Base-by-base conservation (phyloP, 2,797 vertebrate species). In the Urosaurus nigricauda region DNA sequence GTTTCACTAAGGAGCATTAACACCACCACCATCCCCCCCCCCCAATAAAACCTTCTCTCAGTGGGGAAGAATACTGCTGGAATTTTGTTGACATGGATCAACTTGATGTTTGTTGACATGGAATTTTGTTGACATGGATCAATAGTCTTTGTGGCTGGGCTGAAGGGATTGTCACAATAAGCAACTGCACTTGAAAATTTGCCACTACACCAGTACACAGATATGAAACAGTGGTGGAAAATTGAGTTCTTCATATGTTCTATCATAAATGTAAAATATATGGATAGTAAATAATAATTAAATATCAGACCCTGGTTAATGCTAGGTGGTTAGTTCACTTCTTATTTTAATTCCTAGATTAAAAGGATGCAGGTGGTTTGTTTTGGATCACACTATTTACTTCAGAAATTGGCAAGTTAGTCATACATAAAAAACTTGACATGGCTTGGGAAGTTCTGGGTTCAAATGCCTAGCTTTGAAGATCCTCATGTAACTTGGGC, bases 201-300 rank as follows among this genome's bases (percentile, higher is more conserved):
- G 11, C 24, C 63, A 29, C 26, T 65, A 19, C 58, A 60, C 24
- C 63, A 29, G 7, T 65, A 19, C 58, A 60, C 12, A 56, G 53
- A 56, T 56, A 16, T 14, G 53, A 56, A 56, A 14, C n/a, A 14
- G 1, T n/a, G 26, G 70, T 37, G 19, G 60, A 79, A 78, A 56
- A 58, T 53, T n/a, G 53, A 5, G 35, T 77, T 77, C n/a, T 65
- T 75, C 79, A 74, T n/a, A 77, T 26, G n/a, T 43, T 56, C 26
- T 53, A 53, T 32, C 70, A 17, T 88, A 84, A 65, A 83, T 60
- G 81, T 56, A 88, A 78, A 19, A 4, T 78, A 78, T 32, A 68
- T 68, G 87, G 43, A 35, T 75, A 83, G 43, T 21, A 47, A 43
- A 29, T 8, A 63, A 75, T 56, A 47, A 37, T 51, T 47, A 82